Percentiles rank a stretch among this genome's conserved stretches.
These are phyloP conservation scores for Neodon shergylaensis DNA, from an alignment of 2,113 vertebrate species.

Conservation along the genomic window DNA sequence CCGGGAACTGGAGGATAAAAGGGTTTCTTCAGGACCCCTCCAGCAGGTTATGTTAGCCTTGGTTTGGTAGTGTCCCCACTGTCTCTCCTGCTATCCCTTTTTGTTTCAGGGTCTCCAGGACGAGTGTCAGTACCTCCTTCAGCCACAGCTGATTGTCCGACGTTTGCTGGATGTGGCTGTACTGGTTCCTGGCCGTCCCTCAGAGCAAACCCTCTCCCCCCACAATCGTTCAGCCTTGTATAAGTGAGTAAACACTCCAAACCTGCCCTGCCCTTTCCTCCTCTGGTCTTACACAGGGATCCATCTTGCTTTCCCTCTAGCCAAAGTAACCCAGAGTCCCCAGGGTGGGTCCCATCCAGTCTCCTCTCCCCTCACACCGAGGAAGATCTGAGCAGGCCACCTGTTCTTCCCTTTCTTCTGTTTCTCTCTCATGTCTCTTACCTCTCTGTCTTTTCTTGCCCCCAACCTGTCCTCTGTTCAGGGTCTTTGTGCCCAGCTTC, in stretches of 20 bases:
- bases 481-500: conserved; percentile 97
- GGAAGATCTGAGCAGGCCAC: not conserved
- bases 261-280: not conserved
- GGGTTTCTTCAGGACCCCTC: not conserved
- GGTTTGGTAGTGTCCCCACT: not conserved
- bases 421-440: conserved; percentile 18
- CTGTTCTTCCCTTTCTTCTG: not conserved
- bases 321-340: not conserved
- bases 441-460: conserved; percentile 41
- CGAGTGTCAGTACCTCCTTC: conserved; percentile 99
- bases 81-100: conserved; percentile 20
- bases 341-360: not conserved
- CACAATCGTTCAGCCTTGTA: conserved; percentile 96
- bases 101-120: conserved; percentile 93
- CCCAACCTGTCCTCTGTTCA: conserved; percentile 77
- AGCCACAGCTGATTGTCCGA: conserved; percentile 97
- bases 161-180: conserved; percentile 94
- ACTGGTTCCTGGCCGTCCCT: conserved; percentile 93
- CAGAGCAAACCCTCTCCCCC: conserved; percentile 92
- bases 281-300: not conserved
- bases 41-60: not conserved
- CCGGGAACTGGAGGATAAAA: not conserved
- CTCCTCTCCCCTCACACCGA: not conserved
- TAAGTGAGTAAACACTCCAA: conserved; percentile 90
- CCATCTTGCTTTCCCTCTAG: not conserved